A percentile compares a stretch with the other conserved stretches of the same genome.
These are phyloP conservation scores for Drosophila lini DNA, from an alignment of 1,140 invertebrate genomes.

Conservation along the genomic window DNA sequence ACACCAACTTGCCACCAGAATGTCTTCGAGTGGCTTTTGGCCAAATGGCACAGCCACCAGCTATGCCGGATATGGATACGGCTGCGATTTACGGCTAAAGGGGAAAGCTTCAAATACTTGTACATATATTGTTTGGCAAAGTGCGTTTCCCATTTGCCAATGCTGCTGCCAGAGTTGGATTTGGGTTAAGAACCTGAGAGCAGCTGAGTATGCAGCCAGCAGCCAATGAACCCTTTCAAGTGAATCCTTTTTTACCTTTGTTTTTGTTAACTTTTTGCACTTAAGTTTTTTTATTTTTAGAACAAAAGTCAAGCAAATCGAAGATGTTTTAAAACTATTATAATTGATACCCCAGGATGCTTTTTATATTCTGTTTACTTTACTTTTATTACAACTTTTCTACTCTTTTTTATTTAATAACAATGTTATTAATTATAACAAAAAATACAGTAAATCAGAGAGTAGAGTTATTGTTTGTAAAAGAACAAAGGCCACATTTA, in stretches of 20 bases:
- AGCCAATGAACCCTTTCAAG: constrained; percentile 2
- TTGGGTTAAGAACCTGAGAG: constrained; percentile 14
- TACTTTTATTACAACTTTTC: too few species aligned
- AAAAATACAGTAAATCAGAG: too few species aligned
- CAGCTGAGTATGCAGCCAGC: neutral
- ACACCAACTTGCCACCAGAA: constrained; percentile 24
- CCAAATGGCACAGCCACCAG: constrained; percentile 39
- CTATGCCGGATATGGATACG: constrained; percentile 59
- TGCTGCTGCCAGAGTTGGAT: neutral
- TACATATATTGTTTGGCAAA: neutral
- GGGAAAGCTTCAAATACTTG: constrained; percentile 29
- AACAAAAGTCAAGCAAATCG: too few species aligned
- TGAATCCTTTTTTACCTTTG: neutral
- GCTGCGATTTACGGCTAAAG: constrained; percentile 37
- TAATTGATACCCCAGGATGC: neutral
- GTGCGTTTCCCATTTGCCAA: constrained; percentile 2
- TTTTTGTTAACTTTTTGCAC: neutral
- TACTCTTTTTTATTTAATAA: too few species aligned
- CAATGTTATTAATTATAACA: too few species aligned
- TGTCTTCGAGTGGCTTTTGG: constrained; percentile 36
- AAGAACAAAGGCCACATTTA: too few species aligned
- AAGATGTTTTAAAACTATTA: too few species aligned
- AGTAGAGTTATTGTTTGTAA: too few species aligned
- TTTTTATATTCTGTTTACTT: neutral
- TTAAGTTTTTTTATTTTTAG: too few species aligned